Evolutionary conservation across 2,797 vertebrate species (phyloP).

Genomic region (Notolabrus celidotus): DNA sequence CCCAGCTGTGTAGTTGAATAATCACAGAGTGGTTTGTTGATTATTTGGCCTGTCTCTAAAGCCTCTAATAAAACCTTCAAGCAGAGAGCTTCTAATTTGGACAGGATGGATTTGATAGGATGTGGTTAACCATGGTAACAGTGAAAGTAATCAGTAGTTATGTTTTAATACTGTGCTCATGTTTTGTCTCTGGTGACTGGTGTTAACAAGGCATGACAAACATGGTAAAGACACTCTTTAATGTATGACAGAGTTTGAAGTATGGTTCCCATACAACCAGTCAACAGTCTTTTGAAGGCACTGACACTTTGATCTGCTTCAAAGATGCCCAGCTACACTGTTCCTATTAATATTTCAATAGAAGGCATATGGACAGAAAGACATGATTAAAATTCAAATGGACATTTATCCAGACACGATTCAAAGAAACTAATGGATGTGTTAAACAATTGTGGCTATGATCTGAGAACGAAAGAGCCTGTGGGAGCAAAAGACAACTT

Average conservation of each 20-base stretch:
- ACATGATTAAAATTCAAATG: neutral
- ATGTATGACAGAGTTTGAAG: neutral
- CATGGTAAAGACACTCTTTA: neutral
- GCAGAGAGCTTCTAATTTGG: slow-evolving; percentile 16
- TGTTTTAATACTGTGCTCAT: slow-evolving; percentile 12
- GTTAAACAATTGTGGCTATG: too few relatives aligned
- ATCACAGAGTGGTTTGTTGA: slow-evolving; percentile 53
- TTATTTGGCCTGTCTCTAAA: slow-evolving; percentile 32
- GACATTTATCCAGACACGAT: too few relatives aligned
- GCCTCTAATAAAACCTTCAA: slow-evolving; percentile 10
- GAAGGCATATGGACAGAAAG: neutral
- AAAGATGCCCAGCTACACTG: neutral
- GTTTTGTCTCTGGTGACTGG: slow-evolving; percentile 17
- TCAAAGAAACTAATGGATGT: too few relatives aligned
- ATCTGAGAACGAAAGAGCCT: too few relatives aligned
- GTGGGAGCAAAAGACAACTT: too few relatives aligned
- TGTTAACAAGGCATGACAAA: slow-evolving; percentile 11
- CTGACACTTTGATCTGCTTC: slow-evolving; percentile 13
- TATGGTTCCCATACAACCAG: neutral
- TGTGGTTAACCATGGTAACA: slow-evolving; percentile 21
- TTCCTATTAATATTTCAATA: neutral
- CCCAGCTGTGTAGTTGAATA: slow-evolving; percentile 30
- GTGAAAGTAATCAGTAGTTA: slow-evolving; percentile 2
- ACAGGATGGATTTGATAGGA: slow-evolving; percentile 19
- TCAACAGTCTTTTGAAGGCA: slow-evolving; percentile 10